Percentiles rank a stretch among this genome's conserved stretches.
phyloP scores from a whole-genome alignment of 2,888 invertebrate genomes.

The Argynnis bischoffii region DNA sequence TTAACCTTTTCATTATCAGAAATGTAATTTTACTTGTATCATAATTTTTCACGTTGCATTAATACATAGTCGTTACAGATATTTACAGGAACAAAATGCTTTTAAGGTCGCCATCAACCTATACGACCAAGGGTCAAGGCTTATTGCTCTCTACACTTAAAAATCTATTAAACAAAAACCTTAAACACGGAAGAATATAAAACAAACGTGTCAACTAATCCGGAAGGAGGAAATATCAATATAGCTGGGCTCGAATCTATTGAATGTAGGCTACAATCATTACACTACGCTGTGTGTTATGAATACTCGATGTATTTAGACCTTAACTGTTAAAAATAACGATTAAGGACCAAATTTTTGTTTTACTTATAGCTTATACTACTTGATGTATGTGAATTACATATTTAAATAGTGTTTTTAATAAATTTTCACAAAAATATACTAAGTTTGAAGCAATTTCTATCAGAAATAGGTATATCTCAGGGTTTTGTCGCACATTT shows the following conservation, averaged over 20 bases:
- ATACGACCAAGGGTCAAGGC: constrained; percentile 57
- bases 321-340: not conserved
- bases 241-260: constrained; percentile 37
- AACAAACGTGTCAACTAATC: constrained; percentile 53
- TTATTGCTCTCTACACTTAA: constrained; percentile 16
- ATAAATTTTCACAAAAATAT: no score
- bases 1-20: constrained; percentile 23
- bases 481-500: no score
- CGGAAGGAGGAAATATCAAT: constrained; percentile 56
- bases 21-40: constrained; percentile 24
- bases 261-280: constrained; percentile 19
- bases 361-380: no score
- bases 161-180: constrained; percentile 26
- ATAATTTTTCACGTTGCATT: constrained; percentile 25
- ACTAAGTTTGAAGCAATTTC: no score
- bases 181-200: constrained; percentile 49
- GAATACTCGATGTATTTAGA: not conserved
- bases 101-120: constrained; percentile 32
- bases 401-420: no score
- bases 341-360: constrained; percentile 22
- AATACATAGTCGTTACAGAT: constrained; percentile 30
- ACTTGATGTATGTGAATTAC: no score
- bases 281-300: not conserved
- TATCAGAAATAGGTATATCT: no score
- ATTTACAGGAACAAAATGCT: constrained; percentile 59